phyloP scores from a whole-genome alignment of 2,113 vertebrate species.

The Rhinichthys klamathensis region DNA sequence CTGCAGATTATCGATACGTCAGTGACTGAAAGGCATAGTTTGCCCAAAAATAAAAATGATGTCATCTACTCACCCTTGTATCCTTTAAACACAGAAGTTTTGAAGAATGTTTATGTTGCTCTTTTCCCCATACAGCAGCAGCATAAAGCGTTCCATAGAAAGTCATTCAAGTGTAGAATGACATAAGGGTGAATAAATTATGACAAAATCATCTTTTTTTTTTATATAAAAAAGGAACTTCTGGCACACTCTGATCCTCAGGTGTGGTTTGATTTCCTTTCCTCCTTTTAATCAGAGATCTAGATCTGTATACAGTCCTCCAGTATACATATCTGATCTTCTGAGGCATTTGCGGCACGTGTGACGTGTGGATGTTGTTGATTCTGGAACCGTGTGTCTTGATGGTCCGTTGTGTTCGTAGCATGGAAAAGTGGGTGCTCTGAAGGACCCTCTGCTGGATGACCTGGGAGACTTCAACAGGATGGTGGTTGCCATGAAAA shows the following conservation, averaged over 20 bases:
- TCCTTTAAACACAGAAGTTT: background rate
- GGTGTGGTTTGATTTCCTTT: constrained; percentile 23
- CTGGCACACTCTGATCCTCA: background rate
- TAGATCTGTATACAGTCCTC: background rate
- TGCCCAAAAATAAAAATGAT: background rate
- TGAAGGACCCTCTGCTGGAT: constrained; percentile 94
- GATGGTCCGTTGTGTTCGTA: constrained; percentile 58
- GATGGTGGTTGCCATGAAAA: constrained; percentile 98
- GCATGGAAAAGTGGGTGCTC: constrained; percentile 87
- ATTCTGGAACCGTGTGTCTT: background rate
- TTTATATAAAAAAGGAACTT: background rate
- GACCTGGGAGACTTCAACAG: constrained; percentile 95
- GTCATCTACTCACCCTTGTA: background rate
- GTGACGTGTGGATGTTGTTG: background rate
- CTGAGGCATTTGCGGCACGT: background rate
- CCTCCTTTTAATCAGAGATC: constrained; percentile 18
- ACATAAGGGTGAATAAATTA: background rate
- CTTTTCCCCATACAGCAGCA: background rate
- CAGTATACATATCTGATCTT: constrained; percentile 33
- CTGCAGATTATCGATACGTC: background rate
- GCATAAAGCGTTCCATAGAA: background rate
- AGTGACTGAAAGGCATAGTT: background rate
- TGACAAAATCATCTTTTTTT: background rate
- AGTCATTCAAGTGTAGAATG: background rate
- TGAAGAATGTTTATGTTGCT: background rate